phyloP scores from a whole-genome alignment of 2,113 vertebrate genomes.

The Hassar affinis region DNA sequence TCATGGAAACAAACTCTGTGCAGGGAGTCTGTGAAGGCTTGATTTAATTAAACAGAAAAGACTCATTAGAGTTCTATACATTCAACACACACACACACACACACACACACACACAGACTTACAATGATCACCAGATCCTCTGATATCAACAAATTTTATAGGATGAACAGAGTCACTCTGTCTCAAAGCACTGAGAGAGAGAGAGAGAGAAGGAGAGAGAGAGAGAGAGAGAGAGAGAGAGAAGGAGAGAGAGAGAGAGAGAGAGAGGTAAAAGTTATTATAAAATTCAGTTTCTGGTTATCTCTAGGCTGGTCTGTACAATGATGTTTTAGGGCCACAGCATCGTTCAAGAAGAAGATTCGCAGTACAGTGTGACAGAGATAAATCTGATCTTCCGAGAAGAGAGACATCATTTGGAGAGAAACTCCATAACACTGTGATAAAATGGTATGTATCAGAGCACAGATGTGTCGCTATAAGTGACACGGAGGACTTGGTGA shows the following conservation, averaged over 20 bases:
- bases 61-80: no score
- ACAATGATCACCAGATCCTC: conserved; percentile 46
- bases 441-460: neutral
- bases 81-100: no score
- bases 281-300: no score
- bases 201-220: conserved; percentile 16
- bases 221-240: no score
- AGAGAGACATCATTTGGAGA: neutral
- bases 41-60: no score
- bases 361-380: neutral
- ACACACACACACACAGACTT: conserved; percentile 7
- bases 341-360: neutral
- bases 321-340: neutral
- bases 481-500: neutral
- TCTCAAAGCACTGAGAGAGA: conserved; percentile 66
- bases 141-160: conserved; percentile 21
- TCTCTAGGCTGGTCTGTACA: neutral
- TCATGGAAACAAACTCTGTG: neutral
- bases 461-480: neutral
- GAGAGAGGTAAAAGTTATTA: no score
- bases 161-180: conserved; percentile 58
- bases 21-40: neutral
- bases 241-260: no score
- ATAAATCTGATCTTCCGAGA: neutral
- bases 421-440: neutral